Evolutionary conservation across 2,113 vertebrate genomes (phyloP).

Genomic region (Onychostruthus taczanowskii): DNA sequence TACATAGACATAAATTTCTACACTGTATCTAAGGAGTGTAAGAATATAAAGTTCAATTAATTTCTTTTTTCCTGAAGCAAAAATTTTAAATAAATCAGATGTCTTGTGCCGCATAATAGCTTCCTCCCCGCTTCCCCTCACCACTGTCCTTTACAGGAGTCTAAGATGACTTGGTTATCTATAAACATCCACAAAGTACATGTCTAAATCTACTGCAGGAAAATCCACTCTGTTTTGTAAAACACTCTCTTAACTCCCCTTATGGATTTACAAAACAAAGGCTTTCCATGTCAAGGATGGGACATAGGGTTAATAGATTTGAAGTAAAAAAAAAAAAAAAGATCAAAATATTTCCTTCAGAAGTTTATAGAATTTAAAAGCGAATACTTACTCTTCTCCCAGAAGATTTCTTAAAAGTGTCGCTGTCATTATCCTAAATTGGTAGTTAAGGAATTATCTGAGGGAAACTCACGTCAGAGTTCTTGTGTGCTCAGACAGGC

Average conservation of each 20-base stretch:
- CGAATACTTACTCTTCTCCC: neutral
- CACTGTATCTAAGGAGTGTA: neutral
- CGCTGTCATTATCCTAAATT: neutral
- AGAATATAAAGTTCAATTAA: neutral
- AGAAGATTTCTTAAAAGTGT: neutral
- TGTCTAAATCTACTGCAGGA: neutral
- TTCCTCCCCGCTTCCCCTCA: rapidly evolving
- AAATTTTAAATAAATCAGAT: neutral
- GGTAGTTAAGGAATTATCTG: neutral
- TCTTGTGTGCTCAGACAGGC: neutral
- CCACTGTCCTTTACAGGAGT: neutral
- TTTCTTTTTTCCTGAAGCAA: neutral
- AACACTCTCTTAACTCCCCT: neutral
- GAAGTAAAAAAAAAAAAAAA: neutral
- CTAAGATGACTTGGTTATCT: neutral
- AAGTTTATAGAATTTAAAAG: neutral
- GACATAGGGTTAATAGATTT: neutral
- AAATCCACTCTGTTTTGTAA: neutral
- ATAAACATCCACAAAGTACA: neutral
- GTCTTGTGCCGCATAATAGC: neutral
- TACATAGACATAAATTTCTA: neutral
- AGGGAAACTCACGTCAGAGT: neutral
- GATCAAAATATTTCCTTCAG: neutral
- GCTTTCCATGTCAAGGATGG: neutral
- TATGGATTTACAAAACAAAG: neutral